These are phyloP conservation scores for Aphis craccivora DNA, from an alignment of 1,140 invertebrate species.

Conservation along the genomic window DNA sequence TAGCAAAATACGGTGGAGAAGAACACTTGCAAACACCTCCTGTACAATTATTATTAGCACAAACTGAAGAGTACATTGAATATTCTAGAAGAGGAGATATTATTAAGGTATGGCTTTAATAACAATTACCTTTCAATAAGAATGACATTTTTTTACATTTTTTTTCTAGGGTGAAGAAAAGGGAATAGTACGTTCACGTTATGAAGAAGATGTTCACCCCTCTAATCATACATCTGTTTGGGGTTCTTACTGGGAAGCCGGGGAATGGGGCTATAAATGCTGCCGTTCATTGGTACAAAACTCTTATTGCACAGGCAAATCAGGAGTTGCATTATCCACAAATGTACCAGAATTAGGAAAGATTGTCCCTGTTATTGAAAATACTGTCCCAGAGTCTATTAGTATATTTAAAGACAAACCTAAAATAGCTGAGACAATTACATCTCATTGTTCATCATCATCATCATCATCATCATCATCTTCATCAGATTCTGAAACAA, in stretches of 20 bases:
- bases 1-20: slow-evolving; percentile 88
- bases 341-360: slow-evolving; percentile 28
- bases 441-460: neutral
- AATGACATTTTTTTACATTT: slow-evolving; percentile 37
- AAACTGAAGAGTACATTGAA: slow-evolving; percentile 95
- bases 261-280: slow-evolving; percentile 95
- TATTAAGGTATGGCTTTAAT: slow-evolving; percentile 66
- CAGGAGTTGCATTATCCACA: slow-evolving; percentile 68
- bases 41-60: slow-evolving; percentile 85
- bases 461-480: slow-evolving; percentile 22
- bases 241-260: slow-evolving; percentile 94
- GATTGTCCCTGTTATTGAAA: slow-evolving; percentile 47
- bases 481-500: slow-evolving; percentile 66
- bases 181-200: slow-evolving; percentile 83
- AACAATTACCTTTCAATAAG: slow-evolving; percentile 15
- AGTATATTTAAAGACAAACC: slow-evolving; percentile 59
- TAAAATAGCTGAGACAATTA: neutral
- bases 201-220: slow-evolving; percentile 92
- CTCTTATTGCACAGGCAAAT: slow-evolving; percentile 86
- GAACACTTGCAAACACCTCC: slow-evolving; percentile 90
- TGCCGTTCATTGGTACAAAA: slow-evolving; percentile 94
- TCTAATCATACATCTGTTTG: slow-evolving; percentile 95
- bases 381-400: slow-evolving; percentile 66
- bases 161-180: slow-evolving; percentile 80
- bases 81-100: slow-evolving; percentile 93